Evolutionary conservation across 2,797 vertebrate genomes (phyloP).

Genomic region (Alosa sapidissima): DNA sequence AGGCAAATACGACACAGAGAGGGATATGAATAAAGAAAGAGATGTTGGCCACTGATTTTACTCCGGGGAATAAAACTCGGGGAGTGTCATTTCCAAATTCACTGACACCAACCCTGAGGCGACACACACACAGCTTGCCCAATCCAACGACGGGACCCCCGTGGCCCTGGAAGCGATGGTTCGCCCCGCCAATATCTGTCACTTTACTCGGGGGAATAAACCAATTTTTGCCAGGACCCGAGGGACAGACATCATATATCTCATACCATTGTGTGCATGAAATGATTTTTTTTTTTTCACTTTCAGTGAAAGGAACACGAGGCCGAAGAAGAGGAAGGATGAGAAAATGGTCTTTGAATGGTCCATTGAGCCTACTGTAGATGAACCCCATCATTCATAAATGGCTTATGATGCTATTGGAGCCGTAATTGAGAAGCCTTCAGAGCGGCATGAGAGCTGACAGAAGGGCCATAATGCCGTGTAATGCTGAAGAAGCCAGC

Average conservation of each 20-base stretch:
- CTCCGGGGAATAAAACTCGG: background rate
- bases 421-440: background rate
- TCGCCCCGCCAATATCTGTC: slow-evolving; percentile 46
- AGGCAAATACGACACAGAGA: background rate
- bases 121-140: background rate
- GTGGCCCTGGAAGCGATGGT: background rate
- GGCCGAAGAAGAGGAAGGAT: background rate
- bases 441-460: background rate
- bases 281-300: background rate
- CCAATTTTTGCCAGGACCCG: slow-evolving; percentile 44
- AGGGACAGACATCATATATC: slow-evolving; percentile 19
- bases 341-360: background rate
- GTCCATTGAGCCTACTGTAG: background rate
- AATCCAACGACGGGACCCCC: background rate
- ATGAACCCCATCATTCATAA: slow-evolving; percentile 18
- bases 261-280: slow-evolving; percentile 3
- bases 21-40: background rate
- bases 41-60: slow-evolving; percentile 23
- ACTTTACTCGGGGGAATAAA: slow-evolving; percentile 48
- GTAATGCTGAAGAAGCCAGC: slow-evolving; percentile 38
- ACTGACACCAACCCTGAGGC: background rate
- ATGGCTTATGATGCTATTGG: background rate
- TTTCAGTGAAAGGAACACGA: background rate
- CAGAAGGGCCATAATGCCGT: slow-evolving; percentile 39
- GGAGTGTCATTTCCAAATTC: slow-evolving; percentile 12